These are phyloP conservation scores for Rhopalosiphum maidis DNA, from an alignment of 1,140 invertebrate species.

Conservation along the genomic window DNA sequence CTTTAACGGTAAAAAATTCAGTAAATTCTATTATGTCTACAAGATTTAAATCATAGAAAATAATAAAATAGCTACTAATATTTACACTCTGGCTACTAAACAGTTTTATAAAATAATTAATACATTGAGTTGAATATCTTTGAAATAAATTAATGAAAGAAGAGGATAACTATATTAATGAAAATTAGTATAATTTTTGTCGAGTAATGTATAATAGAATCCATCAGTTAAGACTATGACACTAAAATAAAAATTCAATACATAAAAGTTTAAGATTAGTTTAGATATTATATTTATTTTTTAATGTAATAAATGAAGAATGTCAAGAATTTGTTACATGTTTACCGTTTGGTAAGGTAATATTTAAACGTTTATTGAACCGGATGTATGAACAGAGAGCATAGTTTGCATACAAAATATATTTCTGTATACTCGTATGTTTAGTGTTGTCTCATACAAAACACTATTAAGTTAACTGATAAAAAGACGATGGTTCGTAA, in stretches of 20 bases:
- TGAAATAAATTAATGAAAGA: neutral
- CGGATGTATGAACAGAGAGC: neutral
- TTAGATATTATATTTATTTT: neutral
- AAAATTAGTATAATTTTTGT: neutral
- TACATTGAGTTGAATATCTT: neutral
- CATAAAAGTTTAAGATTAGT: neutral
- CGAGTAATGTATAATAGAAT: neutral
- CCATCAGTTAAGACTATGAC: neutral
- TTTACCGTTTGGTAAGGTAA: neutral
- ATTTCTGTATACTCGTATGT: neutral
- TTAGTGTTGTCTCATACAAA: neutral
- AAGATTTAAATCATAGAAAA: neutral
- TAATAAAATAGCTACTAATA: neutral
- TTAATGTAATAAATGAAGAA: neutral
- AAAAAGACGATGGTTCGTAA: neutral
- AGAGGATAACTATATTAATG: neutral
- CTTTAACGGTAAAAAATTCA: neutral
- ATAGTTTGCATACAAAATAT: conserved; percentile 8
- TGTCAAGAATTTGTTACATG: neutral
- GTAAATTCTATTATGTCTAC: neutral
- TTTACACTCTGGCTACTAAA: neutral
- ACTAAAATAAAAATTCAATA: neutral
- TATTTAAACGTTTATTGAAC: conserved; percentile 25
- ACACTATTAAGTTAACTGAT: neutral
- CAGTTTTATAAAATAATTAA: neutral